A percentile compares a stretch with the other conserved stretches of the same genome.
These are phyloP conservation scores for Scolopax mira DNA, from an alignment of 2,113 vertebrate species.

Conservation along the genomic window DNA sequence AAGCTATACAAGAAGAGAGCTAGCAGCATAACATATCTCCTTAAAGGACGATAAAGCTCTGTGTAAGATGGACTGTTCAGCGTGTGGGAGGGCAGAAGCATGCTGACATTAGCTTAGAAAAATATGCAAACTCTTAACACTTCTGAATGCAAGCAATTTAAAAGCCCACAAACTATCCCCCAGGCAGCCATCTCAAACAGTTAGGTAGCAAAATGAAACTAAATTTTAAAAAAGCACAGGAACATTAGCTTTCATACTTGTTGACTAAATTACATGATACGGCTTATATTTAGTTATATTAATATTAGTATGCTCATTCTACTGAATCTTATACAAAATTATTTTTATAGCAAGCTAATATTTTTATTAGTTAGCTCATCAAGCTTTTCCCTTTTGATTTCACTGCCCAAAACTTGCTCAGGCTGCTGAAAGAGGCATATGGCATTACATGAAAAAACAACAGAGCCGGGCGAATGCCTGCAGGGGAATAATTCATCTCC, in stretches of 20 bases:
- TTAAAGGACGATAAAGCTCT: background rate
- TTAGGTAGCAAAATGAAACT: background rate
- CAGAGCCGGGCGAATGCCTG: background rate
- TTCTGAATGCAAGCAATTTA: conserved; percentile 14
- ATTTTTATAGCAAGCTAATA: background rate
- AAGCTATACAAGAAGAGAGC: background rate
- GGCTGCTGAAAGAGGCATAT: background rate
- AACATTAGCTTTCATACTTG: background rate
- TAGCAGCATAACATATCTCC: background rate
- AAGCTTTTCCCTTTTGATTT: background rate
- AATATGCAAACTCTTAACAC: conserved; percentile 40
- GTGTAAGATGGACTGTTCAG: background rate
- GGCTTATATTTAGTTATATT: background rate
- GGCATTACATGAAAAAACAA: background rate
- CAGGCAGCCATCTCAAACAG: conserved; percentile 4
- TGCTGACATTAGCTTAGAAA: conserved; percentile 31
- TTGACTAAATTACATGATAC: background rate
- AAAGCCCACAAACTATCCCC: conserved; percentile 15
- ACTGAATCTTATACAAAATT: background rate
- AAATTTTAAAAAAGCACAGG: background rate
- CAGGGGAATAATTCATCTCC: background rate
- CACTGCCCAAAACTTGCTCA: background rate
- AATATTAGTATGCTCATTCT: background rate
- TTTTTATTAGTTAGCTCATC: background rate
- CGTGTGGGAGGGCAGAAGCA: conserved; percentile 29